phyloP scores from a whole-genome alignment of 35 echinoderm and acorn worm genomes.

The Stichopus chloronotus region DNA sequence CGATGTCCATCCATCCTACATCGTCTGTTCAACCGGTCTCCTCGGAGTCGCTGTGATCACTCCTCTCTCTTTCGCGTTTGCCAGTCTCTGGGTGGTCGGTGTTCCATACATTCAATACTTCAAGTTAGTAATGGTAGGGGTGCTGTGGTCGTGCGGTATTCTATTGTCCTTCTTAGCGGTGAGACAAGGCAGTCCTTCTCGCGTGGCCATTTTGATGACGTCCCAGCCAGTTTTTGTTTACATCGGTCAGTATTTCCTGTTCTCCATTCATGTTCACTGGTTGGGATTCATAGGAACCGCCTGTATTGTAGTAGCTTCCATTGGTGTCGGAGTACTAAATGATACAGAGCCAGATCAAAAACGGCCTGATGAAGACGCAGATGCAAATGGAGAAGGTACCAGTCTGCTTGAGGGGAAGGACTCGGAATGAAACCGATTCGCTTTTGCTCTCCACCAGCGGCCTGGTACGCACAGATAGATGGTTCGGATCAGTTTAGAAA shows the following conservation, averaged over 20 bases:
- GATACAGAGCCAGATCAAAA: background rate
- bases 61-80: background rate
- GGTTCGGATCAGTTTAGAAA: too few species aligned
- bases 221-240: background rate
- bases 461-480: too few species aligned
- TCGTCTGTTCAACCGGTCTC: background rate
- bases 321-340: background rate
- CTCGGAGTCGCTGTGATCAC: background rate
- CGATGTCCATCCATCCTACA: background rate
- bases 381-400: too few species aligned
- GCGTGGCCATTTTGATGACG: background rate
- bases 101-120: background rate
- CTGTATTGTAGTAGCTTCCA: background rate
- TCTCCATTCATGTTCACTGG: background rate
- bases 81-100: background rate
- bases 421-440: too few species aligned
- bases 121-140: background rate
- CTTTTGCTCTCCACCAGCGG: too few species aligned
- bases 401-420: too few species aligned
- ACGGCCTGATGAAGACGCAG: too few species aligned
- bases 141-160: background rate
- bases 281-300: background rate
- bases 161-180: background rate
- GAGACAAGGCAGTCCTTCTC: background rate
- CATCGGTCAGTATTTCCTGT: background rate